Percentiles rank a stretch among this genome's conserved stretches.
Evolutionary conservation across 2,888 invertebrate genomes (phyloP).

Genomic region (Thereva nobilitata): DNA sequence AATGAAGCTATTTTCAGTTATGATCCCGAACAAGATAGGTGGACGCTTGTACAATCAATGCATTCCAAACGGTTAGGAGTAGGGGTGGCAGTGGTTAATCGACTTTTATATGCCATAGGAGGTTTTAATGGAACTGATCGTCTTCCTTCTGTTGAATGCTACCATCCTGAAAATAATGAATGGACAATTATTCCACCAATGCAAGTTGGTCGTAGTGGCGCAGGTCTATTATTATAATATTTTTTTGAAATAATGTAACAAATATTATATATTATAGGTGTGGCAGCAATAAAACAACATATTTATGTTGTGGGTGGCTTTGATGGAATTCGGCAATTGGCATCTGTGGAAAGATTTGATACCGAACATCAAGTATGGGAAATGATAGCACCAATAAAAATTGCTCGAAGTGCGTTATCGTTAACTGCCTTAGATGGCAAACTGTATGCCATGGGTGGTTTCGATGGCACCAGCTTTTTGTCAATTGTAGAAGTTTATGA

Average conservation of each 20-base stretch:
- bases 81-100: constrained; percentile 77
- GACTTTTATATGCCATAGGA: constrained; percentile 80
- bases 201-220: constrained; percentile 79
- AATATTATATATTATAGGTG: constrained; percentile 61
- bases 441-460: constrained; percentile 91
- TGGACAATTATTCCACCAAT: constrained; percentile 84
- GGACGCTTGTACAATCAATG: constrained; percentile 78
- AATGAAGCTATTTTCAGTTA: constrained; percentile 63
- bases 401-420: constrained; percentile 85
- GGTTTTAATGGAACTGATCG: constrained; percentile 85
- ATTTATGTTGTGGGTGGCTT: constrained; percentile 96
- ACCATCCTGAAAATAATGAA: constrained; percentile 89
- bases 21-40: constrained; percentile 82
- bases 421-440: constrained; percentile 84
- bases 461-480: constrained; percentile 84
- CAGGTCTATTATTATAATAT: constrained; percentile 63
- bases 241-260: constrained; percentile 13
- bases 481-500: constrained; percentile 88
- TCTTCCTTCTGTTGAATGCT: constrained; percentile 82
- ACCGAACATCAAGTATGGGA: constrained; percentile 83
- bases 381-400: constrained; percentile 72
- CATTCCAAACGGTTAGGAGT: constrained; percentile 78
- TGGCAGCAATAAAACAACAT: constrained; percentile 80
- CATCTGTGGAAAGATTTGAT: constrained; percentile 85
- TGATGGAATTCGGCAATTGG: constrained; percentile 80